Conservation (phyloP, 2,113 vertebrate species). For the Sardina pilchardus region DNA sequence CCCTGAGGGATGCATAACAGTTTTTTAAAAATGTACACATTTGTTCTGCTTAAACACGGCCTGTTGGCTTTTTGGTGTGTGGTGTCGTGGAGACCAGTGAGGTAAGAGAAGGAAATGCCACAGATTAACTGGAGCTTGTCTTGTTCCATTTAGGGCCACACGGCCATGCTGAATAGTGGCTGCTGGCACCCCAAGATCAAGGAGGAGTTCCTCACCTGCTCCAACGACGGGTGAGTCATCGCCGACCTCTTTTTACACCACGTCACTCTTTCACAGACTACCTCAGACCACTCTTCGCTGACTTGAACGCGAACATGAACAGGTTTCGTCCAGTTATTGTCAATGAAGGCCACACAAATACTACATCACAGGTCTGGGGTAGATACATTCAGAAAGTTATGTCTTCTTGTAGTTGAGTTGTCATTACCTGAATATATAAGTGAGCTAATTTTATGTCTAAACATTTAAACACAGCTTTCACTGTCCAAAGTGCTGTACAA, state of each 20-base stretch:
- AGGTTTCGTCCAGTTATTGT: no score
- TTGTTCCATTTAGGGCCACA: conserved; percentile 84
- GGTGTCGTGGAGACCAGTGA: not conserved
- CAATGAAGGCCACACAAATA: no score
- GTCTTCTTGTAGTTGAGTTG: no score
- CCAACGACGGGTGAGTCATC: conserved; percentile 92
- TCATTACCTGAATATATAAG: no score
- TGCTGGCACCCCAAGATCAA: conserved; percentile 98
- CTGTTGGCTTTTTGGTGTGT: not conserved
- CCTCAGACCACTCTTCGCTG: no score
- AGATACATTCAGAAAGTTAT: no score
- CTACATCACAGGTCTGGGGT: no score
- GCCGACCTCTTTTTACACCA: not conserved
- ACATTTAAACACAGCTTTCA: no score
- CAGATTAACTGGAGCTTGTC: not conserved
- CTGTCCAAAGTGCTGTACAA: no score
- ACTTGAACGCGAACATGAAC: no score
- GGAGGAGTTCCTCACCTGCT: conserved; percentile 97
- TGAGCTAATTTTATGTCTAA: no score
- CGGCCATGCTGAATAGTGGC: conserved; percentile 94
- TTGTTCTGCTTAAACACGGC: not conserved
- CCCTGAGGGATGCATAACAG: not conserved
- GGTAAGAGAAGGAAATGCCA: not conserved
- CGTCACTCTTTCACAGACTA: not conserved
- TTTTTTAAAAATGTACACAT: not conserved